phyloP scores from a whole-genome alignment of 2,888 invertebrate species.

The Polymixis lichenea region DNA sequence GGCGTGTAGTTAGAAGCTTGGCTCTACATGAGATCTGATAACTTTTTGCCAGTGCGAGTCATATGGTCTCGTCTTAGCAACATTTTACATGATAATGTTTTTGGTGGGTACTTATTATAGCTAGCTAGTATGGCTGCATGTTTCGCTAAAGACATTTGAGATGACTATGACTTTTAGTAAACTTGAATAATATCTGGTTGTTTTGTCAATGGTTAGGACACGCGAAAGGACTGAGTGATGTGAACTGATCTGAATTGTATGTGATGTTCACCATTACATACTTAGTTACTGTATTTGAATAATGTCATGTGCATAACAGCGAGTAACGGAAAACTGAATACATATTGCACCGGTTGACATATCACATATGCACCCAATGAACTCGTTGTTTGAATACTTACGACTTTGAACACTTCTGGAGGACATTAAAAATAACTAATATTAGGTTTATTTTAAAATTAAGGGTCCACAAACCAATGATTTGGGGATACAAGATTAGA shows the following conservation, averaged over 20 bases:
- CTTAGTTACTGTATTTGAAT: conserved; percentile 44
- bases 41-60: no score
- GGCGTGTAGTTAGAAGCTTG: no score
- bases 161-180: background rate
- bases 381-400: conserved; percentile 28
- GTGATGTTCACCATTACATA: background rate
- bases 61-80: no score
- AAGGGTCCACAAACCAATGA: background rate
- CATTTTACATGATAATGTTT: no score
- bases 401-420: conserved; percentile 25
- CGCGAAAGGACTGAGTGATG: background rate
- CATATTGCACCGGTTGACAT: conserved; percentile 13
- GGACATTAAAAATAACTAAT: background rate
- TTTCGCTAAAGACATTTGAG: background rate
- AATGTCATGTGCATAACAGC: conserved; percentile 27
- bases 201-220: background rate
- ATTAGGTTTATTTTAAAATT: background rate
- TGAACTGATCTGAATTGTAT: conserved; percentile 17
- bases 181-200: background rate
- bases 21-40: no score
- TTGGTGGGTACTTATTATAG: background rate
- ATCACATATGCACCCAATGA: conserved; percentile 18
- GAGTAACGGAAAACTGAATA: conserved; percentile 29
- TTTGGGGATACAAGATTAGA: background rate
- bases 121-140: background rate